These are phyloP conservation scores for Chaitophorus viminalis DNA, from an alignment of 2,888 invertebrate genomes.

Conservation along the genomic window DNA sequence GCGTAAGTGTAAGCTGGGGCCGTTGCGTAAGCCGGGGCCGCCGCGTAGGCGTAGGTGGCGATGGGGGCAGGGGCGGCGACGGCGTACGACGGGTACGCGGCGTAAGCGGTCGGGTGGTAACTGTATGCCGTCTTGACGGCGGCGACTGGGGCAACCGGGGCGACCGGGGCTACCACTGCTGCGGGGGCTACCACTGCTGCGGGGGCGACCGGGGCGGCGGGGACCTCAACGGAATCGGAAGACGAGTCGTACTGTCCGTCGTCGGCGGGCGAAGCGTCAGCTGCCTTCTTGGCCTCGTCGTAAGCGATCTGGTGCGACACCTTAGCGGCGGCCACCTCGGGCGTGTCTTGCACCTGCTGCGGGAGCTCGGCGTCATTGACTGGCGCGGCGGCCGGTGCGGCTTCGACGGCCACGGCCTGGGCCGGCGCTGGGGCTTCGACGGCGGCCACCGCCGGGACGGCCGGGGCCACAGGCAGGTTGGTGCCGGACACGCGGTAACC, in stretches of 20 bases:
- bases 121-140: constrained; percentile 61
- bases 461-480: constrained; percentile 68
- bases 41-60: constrained; percentile 48
- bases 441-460: constrained; percentile 62
- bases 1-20: constrained; percentile 36
- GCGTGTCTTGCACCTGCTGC: constrained; percentile 68
- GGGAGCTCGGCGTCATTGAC: constrained; percentile 64
- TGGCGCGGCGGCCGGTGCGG: constrained; percentile 56
- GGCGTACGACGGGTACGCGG: constrained; percentile 39
- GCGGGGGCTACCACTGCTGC: constrained; percentile 42
- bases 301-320: constrained; percentile 68
- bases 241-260: constrained; percentile 65
- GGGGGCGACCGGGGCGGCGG: constrained; percentile 65
- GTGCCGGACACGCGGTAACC: constrained; percentile 70
- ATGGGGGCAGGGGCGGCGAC: constrained; percentile 56
- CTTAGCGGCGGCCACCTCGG: constrained; percentile 69
- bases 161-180: constrained; percentile 66
- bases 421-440: not conserved
- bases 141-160: not conserved
- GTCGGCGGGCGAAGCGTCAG: constrained; percentile 56
- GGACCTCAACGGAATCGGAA: constrained; percentile 65
- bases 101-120: constrained; percentile 43
- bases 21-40: not conserved
- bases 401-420: constrained; percentile 67
- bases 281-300: constrained; percentile 66